phyloP scores from a whole-genome alignment of 2,888 invertebrate genomes.

The Lasioglossum zephyrum region DNA sequence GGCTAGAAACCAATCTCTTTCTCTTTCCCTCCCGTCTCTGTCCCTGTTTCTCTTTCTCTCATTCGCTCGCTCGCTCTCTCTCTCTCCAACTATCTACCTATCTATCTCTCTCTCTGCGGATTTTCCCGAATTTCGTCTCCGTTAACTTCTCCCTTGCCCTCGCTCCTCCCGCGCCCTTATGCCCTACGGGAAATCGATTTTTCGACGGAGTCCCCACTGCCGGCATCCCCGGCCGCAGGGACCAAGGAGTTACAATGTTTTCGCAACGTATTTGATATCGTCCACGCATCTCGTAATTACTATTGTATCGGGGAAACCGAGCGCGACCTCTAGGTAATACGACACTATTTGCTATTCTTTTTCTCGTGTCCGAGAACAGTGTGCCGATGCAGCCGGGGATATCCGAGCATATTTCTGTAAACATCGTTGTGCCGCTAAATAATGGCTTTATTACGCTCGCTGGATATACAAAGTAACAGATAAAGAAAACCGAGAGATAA shows the following conservation, averaged over 20 bases:
- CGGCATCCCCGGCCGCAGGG: slow-evolving; percentile 54
- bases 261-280: slow-evolving; percentile 68
- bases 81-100: slow-evolving; percentile 50
- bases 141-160: slow-evolving; percentile 64
- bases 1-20: slow-evolving; percentile 72
- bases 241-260: slow-evolving; percentile 67
- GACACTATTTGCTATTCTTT: slow-evolving; percentile 46
- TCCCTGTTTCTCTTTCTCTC: slow-evolving; percentile 28
- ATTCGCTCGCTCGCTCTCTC: slow-evolving; percentile 53
- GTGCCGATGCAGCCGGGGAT: not conserved
- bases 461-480: slow-evolving; percentile 14
- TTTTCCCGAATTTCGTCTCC: slow-evolving; percentile 75
- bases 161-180: slow-evolving; percentile 69
- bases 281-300: slow-evolving; percentile 69
- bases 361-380: slow-evolving; percentile 35
- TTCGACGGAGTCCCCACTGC: slow-evolving; percentile 77
- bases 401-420: not conserved
- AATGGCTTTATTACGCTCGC: slow-evolving; percentile 1
- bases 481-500: slow-evolving; percentile 7
- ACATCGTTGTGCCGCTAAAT: not conserved
- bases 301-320: slow-evolving; percentile 63
- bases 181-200: slow-evolving; percentile 81
- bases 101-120: slow-evolving; percentile 55
- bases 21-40: slow-evolving; percentile 23
- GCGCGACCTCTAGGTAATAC: slow-evolving; percentile 63